These are phyloP conservation scores for Chymomyza fuscimana DNA, from an alignment of 2,888 invertebrate genomes.

Conservation along the genomic window DNA sequence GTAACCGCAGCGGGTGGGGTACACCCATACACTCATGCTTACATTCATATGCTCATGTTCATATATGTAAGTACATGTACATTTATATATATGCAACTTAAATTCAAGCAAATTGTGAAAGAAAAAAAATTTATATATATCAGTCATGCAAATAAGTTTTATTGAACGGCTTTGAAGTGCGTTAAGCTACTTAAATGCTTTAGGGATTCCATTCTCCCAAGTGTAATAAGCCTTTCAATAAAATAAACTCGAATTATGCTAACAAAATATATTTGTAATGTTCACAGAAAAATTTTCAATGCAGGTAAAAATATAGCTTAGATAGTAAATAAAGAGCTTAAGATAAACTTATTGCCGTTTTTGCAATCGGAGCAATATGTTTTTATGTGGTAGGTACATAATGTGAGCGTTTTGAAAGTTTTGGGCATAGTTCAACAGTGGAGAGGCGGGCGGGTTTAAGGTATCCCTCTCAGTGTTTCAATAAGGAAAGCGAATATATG, in stretches of 20 bases:
- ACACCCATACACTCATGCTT: neutral
- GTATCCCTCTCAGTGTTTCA: no score
- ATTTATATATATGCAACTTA: neutral
- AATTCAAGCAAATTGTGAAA: neutral
- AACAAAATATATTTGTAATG: neutral
- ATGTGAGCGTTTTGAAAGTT: no score
- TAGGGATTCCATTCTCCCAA: neutral
- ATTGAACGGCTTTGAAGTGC: neutral
- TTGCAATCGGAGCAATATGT: no score
- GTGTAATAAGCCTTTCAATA: neutral
- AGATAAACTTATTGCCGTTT: no score
- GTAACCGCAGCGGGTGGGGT: neutral
- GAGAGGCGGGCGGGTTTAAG: no score
- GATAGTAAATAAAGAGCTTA: no score
- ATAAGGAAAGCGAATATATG: no score
- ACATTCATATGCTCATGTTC: neutral
- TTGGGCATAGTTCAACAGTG: no score
- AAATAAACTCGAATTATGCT: neutral
- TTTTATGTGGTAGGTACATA: no score
- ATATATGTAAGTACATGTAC: neutral
- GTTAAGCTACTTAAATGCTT: neutral
- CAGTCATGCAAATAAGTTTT: neutral
- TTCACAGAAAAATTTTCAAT: neutral
- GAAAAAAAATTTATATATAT: neutral
- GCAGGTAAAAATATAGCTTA: no score